Conservation (phyloP, 2,797 vertebrate genomes). For the Melopsittacus undulatus region DNA sequence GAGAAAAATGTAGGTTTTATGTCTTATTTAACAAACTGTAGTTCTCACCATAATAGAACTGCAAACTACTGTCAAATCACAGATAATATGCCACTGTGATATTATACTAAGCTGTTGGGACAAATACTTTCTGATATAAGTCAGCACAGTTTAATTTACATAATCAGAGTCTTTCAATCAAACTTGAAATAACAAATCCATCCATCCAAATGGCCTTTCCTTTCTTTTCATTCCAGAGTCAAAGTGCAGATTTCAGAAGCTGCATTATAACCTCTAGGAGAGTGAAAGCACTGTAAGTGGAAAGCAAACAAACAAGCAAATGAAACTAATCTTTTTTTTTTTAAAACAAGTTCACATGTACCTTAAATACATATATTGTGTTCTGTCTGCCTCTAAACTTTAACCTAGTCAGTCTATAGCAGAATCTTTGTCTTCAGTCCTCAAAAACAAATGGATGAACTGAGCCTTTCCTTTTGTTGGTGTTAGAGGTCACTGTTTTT, state of each 20-base stretch:
- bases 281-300: background rate
- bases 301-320: background rate
- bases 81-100: conserved; percentile 28
- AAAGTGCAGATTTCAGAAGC: background rate
- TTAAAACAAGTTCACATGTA: background rate
- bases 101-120: background rate
- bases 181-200: background rate
- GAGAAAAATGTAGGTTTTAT: conserved; percentile 9
- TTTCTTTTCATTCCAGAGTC: background rate
- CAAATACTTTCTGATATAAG: conserved; percentile 1
- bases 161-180: background rate
- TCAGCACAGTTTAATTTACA: background rate
- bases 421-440: background rate
- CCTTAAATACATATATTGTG: background rate
- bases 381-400: background rate
- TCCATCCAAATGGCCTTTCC: background rate
- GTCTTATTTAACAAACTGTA: background rate
- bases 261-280: background rate
- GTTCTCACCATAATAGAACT: background rate
- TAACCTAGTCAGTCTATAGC: background rate
- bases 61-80: conserved; percentile 6
- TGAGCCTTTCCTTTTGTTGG: background rate
- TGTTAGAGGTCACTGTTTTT: background rate
- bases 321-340: background rate
- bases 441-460: background rate